Evolutionary conservation across 2,888 invertebrate species (phyloP), one percentile per base, ranked within the genome.

Genomic region (Mythimna ferrago): DNA sequence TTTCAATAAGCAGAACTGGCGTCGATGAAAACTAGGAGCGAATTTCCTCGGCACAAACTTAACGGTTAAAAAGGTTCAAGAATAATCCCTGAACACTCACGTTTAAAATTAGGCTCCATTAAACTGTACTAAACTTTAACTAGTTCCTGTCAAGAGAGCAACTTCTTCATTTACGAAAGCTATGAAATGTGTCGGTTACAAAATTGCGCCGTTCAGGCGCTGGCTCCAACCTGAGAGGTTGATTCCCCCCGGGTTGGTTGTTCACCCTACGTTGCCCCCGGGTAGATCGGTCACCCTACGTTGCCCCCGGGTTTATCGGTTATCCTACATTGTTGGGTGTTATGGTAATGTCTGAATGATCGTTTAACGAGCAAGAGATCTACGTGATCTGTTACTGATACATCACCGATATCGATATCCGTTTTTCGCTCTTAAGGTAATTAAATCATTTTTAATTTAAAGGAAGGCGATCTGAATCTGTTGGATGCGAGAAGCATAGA

Each of bases 281-380:
- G 71, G 66, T 76, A 56, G 69, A 74, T 72, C 63, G 80, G 56
- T 78, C 66, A 70, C 73, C 77, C 32, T 32, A 32, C 32, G 3
- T 32, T 32, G 32, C 57, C 41, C n/a, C 61, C 62, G 56, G 71
- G 66, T 76, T 58, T 69, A 74, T 72, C 63, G 80, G 56, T 81
- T 64, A 70, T 72, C 77, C 32, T 32, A 32, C 32, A 2, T 32
- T 32, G 32, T 32, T 32, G 35, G 51, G 21, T 71, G 67, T 80
- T 70, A 84, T 72, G 75, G 53, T 73, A 75, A 82, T 79, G 60
- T 71, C 76, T 82, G 71, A 82, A 82, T 79, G 76, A 82, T 73
- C 73, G 63, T 60, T 19, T 56, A 75, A 73, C 65, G 67, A 76
- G 68, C 51, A 2, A 4, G 57, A 69, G 44, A 73, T 76, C 72